Evolutionary conservation across 1,140 invertebrate species (phyloP).

Genomic region (Yoshiicerus persimilis): DNA sequence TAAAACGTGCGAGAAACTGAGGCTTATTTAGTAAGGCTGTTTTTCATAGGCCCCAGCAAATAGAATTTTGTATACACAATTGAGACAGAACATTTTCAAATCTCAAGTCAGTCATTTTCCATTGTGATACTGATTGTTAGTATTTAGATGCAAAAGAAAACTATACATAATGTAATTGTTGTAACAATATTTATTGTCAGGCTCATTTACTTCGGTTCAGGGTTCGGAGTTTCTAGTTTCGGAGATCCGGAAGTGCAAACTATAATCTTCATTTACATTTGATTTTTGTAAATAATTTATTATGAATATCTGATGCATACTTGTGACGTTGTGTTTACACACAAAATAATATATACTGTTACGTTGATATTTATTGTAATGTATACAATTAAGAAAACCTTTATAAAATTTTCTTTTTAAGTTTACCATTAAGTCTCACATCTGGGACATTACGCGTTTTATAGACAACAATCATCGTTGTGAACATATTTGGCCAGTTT

Average conservation of each 20-base stretch:
- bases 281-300: neutral
- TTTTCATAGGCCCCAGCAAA: neutral
- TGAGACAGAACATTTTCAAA: neutral
- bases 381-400: neutral
- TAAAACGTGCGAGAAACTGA: neutral
- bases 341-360: no score
- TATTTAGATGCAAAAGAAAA: neutral
- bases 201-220: neutral
- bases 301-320: neutral
- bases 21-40: neutral
- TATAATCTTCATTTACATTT: neutral
- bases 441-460: neutral
- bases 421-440: no score
- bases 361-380: neutral
- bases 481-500: neutral
- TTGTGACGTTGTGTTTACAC: no score
- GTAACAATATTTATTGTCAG: neutral
- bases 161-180: neutral
- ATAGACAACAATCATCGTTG: neutral
- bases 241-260: neutral
- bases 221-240: neutral
- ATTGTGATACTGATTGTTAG: neutral
- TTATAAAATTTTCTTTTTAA: neutral
- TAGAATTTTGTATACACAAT: neutral
- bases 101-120: conserved; percentile 8